A percentile compares a stretch with the other conserved stretches of the same genome.
Evolutionary conservation across 1,140 invertebrate species (phyloP).

Genomic region (Drosophila tani): DNA sequence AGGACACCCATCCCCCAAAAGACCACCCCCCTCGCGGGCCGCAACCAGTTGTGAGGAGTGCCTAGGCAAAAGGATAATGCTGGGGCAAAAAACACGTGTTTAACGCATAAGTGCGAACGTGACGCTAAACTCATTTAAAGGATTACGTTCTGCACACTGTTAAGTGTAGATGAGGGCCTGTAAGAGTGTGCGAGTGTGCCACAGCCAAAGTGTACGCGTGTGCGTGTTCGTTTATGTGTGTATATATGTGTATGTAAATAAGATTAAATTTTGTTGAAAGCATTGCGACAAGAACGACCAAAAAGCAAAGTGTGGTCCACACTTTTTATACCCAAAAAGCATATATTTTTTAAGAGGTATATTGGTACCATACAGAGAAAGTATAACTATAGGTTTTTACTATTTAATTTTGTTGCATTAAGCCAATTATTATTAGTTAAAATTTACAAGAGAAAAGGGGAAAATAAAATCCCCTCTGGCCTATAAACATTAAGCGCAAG

Average conservation of each 20-base stretch:
- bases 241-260: conserved; percentile 60
- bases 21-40: neutral
- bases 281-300: conserved; percentile 40
- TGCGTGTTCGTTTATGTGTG: conserved; percentile 16
- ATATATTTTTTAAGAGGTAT: neutral
- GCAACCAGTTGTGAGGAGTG: conserved; percentile 37
- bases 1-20: neutral
- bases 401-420: no score
- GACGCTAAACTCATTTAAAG: conserved; percentile 84
- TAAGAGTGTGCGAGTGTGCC: conserved; percentile 23
- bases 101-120: conserved; percentile 83
- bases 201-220: conserved; percentile 21
- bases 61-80: conserved; percentile 76
- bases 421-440: no score
- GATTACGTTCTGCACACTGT: conserved; percentile 69
- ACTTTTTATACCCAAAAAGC: conserved; percentile 33
- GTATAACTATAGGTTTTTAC: neutral
- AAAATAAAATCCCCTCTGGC: no score
- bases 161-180: conserved; percentile 45
- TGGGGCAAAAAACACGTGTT: conserved; percentile 78
- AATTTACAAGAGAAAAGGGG: no score
- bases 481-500: no score
- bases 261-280: conserved; percentile 81
- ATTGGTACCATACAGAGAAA: neutral
- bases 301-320: conserved; percentile 57